phyloP scores from a whole-genome alignment of 2,113 vertebrate genomes.

The Proterorhinus semilunaris region DNA sequence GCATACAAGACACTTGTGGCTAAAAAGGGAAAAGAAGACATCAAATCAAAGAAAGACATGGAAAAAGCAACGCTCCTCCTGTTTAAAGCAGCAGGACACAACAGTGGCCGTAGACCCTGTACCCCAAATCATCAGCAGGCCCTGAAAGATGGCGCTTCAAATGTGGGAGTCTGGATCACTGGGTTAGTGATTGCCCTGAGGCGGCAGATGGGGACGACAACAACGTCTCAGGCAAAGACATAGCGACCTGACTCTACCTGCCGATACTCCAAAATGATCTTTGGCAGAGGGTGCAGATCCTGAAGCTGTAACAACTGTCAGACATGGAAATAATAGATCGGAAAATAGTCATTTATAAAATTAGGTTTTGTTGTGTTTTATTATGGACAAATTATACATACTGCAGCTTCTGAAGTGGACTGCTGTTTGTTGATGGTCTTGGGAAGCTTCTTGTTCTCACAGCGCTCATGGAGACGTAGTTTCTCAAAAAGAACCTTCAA shows the following conservation, averaged over 20 bases:
- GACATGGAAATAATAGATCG: conserved; percentile 19
- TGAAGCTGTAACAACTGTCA: conserved; percentile 83
- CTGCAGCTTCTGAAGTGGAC: conserved; percentile 87
- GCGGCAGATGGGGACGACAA: no score
- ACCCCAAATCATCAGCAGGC: no score
- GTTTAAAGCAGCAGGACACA: no score
- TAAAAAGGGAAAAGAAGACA: no score
- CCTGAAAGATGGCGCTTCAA: no score
- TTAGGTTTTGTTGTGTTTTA: neutral
- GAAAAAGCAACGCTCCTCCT: no score
- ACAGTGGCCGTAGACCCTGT: no score
- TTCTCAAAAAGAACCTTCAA: conserved; percentile 88
- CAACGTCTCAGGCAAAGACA: no score
- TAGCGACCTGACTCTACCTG: conserved; percentile 70
- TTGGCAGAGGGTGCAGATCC: conserved; percentile 89
- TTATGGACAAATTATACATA: conserved; percentile 50
- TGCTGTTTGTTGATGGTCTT: conserved; percentile 78
- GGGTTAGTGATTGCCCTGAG: no score
- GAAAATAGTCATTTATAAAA: neutral
- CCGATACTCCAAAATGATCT: conserved; percentile 88
- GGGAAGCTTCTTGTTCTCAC: conserved; percentile 78
- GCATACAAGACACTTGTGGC: no score
- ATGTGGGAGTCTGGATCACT: no score
- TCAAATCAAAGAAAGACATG: no score
- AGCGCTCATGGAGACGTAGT: conserved; percentile 80